These are phyloP conservation scores for Amphiprion ocellaris DNA, from an alignment of 2,113 vertebrate species.

Conservation along the genomic window DNA sequence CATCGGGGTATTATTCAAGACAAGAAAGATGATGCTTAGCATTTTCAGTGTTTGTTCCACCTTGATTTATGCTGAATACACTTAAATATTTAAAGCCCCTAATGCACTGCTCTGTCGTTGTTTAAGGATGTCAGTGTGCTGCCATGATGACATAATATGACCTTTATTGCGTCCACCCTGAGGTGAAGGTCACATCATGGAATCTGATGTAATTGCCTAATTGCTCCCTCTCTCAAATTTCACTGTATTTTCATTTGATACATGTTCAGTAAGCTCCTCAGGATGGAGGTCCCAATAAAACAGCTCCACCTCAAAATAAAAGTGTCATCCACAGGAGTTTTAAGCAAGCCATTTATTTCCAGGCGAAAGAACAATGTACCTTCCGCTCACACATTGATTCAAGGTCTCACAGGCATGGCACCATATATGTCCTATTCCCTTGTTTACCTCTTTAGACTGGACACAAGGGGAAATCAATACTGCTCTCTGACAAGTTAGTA, in stretches of 20 bases:
- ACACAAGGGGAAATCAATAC: conserved; percentile 59
- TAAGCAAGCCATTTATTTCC: conserved; percentile 23
- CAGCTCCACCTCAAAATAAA: conserved; percentile 17
- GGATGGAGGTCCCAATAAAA: conserved; percentile 29
- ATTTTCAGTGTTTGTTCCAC: no score
- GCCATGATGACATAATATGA: no score
- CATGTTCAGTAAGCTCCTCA: no score
- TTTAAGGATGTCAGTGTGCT: not conserved
- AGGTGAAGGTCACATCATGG: conserved; percentile 28
- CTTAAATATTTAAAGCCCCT: not conserved
- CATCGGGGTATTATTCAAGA: no score
- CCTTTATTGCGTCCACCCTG: no score
- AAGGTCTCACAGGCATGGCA: not conserved
- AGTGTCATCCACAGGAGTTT: conserved; percentile 27
- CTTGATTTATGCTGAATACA: not conserved
- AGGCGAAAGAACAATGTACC: conserved; percentile 22
- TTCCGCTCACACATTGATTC: conserved; percentile 21
- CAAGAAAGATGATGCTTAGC: no score
- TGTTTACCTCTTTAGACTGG: conserved; percentile 55
- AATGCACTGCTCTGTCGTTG: not conserved
- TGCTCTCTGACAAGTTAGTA: conserved; percentile 57
- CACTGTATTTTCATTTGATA: no score
- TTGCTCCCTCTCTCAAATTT: no score
- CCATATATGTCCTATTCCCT: conserved; percentile 10
- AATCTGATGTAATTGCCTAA: not conserved